Conservation (phyloP, 2,113 vertebrate species). For the Progne subis region DNA sequence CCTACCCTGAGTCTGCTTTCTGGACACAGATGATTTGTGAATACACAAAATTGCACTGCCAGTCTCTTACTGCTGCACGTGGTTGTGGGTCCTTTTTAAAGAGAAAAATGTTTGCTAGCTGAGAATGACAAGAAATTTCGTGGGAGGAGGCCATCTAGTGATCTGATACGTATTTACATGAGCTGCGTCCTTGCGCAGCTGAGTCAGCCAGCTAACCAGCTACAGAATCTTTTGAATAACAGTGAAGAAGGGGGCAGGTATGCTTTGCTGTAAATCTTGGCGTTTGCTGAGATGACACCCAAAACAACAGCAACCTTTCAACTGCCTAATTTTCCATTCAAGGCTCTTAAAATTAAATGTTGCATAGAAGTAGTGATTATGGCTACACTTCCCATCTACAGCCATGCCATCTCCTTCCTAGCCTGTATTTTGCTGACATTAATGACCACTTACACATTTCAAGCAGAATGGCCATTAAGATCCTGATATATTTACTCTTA, state of each 20-base stretch:
- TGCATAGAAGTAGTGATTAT: neutral
- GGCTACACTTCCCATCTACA: neutral
- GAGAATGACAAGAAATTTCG: neutral
- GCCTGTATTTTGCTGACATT: neutral
- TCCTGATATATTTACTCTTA: neutral
- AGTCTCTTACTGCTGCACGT: neutral
- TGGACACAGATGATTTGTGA: fast-evolving
- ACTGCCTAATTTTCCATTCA: neutral
- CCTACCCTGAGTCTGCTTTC: neutral
- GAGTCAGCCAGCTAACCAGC: neutral
- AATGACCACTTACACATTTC: neutral
- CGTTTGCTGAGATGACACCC: neutral
- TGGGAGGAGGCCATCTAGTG: constrained; percentile 65
- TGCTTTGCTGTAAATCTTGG: neutral
- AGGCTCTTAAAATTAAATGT: neutral
- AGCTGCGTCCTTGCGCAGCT: neutral
- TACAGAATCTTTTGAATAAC: neutral
- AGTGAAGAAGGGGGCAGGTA: neutral
- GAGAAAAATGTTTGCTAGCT: neutral
- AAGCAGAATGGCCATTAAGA: neutral
- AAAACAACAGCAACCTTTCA: neutral
- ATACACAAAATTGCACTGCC: neutral
- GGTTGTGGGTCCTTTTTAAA: neutral
- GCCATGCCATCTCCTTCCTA: neutral
- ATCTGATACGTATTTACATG: neutral